phyloP scores from a whole-genome alignment of 2,888 invertebrate genomes.

The Cosmorhoe ocellata region DNA sequence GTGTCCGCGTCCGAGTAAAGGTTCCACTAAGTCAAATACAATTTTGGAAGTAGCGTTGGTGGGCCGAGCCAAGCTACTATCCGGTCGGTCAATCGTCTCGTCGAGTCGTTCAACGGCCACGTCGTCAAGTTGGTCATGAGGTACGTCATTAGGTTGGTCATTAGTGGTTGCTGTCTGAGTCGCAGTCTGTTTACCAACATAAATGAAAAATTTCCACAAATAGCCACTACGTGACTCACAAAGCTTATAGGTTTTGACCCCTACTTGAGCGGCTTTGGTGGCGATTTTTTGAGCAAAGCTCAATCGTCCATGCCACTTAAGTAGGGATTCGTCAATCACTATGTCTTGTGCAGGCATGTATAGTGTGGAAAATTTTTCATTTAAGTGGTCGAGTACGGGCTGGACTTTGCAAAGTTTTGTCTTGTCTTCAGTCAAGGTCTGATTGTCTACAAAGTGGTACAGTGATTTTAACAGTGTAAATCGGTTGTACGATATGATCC shows the following conservation, averaged over 20 bases:
- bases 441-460: slow-evolving; percentile 22
- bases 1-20: slow-evolving; percentile 15
- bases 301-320: no score
- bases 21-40: neutral
- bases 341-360: slow-evolving; percentile 7
- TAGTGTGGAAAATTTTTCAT: slow-evolving; percentile 2
- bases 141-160: no score
- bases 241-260: slow-evolving; percentile 5
- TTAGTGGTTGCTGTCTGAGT: no score
- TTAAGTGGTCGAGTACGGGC: slow-evolving; percentile 1
- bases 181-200: neutral
- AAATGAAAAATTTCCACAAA: slow-evolving; percentile 11
- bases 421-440: neutral
- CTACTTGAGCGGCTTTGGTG: no score
- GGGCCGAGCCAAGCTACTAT: neutral
- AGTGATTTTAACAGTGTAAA: slow-evolving; percentile 16
- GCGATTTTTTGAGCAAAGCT: no score
- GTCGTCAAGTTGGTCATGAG: no score
- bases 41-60: slow-evolving; percentile 6
- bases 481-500: slow-evolving; percentile 4
- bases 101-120: no score
- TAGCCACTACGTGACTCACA: slow-evolving; percentile 10
- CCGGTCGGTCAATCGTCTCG: no score
- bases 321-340: slow-evolving; percentile 7
- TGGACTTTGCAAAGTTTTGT: no score